Base-by-base conservation (phyloP, 2,888 invertebrate species). In the Eristalis pertinax region DNA sequence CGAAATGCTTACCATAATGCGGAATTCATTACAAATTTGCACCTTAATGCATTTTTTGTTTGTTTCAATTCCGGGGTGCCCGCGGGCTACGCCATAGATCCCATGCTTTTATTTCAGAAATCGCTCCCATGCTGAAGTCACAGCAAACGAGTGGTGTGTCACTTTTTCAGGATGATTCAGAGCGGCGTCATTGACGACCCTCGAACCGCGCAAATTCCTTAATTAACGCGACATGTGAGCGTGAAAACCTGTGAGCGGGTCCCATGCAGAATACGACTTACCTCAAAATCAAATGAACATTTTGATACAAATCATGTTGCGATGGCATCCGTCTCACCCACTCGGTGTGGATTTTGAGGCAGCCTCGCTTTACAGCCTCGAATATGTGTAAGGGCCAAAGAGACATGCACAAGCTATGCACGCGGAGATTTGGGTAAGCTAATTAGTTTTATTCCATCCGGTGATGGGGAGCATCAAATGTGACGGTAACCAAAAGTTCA, bases 401-500 rank as follows among this genome's bases (percentile, higher is more conserved):
- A 22, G 35, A 67, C 24, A 43, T 43, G 50, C 67, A 26, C 35
- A 22, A 29, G 35, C 56, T 69, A 19, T 32, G n/a, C 8, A 50
- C n/a, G 56, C 8, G 8, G 50, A 13, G 13, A 68, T 56, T 56
- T 13, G 70, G 38, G 24, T 60, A 32, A 50, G 63, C 63, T 73
- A 73, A 73, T 73, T 73, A 73, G 62, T 63, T 73, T 73, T 50
- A 64, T 73, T 73, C 73, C 43, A n/a, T 64, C 43, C 58, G 19
- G 41, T 73, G 63, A 29, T 11, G 26, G 22, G 41, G 7, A 50
- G 63, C 50, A 15, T 19, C 63, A 60, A 60, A 60, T 60, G 58
- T 60, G 32, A 43, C 13, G 13, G 38, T 41, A 38, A 60, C 56
- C 38, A 60, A 72, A 60, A 35, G 58, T 38, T 63, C 26, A 10